Percentiles rank a stretch among this genome's conserved stretches.
phyloP scores from a whole-genome alignment of 2,113 vertebrate species.

The Poecilia latipinna region DNA sequence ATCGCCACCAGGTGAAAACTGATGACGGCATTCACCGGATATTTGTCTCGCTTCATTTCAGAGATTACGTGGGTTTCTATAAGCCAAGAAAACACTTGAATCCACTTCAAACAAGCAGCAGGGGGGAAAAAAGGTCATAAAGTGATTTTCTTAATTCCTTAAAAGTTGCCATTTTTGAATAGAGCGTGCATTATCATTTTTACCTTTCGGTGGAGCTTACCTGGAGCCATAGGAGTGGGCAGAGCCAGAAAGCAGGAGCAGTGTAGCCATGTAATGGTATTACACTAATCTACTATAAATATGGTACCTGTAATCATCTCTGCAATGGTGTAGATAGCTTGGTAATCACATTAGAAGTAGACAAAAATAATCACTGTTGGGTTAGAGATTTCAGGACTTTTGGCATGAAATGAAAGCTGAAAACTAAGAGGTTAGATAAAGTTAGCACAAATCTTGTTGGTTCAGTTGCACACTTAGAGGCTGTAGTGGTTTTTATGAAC shows the following conservation, averaged over 20 bases:
- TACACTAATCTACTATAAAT: constrained; percentile 54
- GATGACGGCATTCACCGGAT: constrained; percentile 20
- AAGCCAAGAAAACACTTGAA: constrained; percentile 27
- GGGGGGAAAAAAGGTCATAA: constrained; percentile 18
- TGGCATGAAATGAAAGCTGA: constrained; percentile 22
- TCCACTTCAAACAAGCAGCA: constrained; percentile 11
- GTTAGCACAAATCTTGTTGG: neutral
- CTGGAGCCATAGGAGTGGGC: constrained; percentile 27
- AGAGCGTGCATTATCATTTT: constrained; percentile 41
- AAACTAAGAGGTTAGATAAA: constrained; percentile 2
- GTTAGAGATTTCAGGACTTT: constrained; percentile 15
- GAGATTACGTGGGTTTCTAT: constrained; percentile 46
- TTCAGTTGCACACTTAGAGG: neutral
- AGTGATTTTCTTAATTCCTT: constrained; percentile 49
- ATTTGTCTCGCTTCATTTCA: constrained; percentile 1
- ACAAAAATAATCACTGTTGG: constrained; percentile 45
- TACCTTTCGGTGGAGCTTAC: constrained; percentile 41
- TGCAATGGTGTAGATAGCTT: constrained; percentile 45
- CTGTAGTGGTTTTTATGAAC: neutral
- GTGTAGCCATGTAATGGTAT: constrained; percentile 57
- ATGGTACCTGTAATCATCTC: constrained; percentile 43
- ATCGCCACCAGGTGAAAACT: constrained; percentile 7
- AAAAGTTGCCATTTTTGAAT: constrained; percentile 58
- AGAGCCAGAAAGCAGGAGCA: constrained; percentile 44
- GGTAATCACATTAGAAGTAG: constrained; percentile 48